Percentiles rank a stretch among this genome's conserved stretches.
phyloP scores from a whole-genome alignment of 2,888 invertebrate species.

The Ischnus inquisitorius region DNA sequence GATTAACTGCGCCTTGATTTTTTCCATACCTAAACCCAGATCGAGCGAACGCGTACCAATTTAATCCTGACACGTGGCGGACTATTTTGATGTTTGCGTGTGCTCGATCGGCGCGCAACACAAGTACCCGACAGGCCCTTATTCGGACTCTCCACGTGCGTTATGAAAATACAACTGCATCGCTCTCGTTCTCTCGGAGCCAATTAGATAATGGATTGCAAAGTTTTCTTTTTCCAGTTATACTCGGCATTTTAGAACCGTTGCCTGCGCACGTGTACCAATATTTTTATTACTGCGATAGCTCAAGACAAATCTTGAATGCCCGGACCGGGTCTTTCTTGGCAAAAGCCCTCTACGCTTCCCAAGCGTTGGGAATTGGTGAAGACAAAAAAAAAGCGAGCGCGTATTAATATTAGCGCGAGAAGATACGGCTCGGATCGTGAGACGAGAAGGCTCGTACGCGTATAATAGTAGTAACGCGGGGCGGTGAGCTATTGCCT shows the following conservation, averaged over 20 bases:
- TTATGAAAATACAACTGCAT: slow-evolving; percentile 70
- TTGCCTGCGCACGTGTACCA: neutral
- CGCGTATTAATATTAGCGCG: slow-evolving; percentile 43
- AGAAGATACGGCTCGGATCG: slow-evolving; percentile 25
- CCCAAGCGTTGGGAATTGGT: neutral
- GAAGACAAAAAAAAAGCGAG: slow-evolving; percentile 21
- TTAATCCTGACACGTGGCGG: slow-evolving; percentile 72
- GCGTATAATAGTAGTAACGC: slow-evolving; percentile 21
- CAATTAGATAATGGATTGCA: slow-evolving; percentile 18
- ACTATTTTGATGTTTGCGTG: slow-evolving; percentile 9
- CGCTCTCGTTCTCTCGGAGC: neutral
- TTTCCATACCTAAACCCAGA: neutral
- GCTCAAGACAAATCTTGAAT: neutral
- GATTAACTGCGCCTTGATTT: neutral
- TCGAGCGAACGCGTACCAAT: slow-evolving; percentile 54
- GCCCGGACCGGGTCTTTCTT: neutral
- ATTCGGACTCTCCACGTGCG: slow-evolving; percentile 63
- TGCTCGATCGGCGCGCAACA: slow-evolving; percentile 15
- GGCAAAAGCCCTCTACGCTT: neutral
- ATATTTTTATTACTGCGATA: neutral
- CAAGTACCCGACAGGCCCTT: slow-evolving; percentile 13
- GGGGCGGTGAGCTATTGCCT: slow-evolving; percentile 65
- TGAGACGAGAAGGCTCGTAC: slow-evolving; percentile 48
- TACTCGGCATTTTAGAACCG: neutral
- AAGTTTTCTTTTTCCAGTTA: neutral